phyloP scores from a whole-genome alignment of 2,113 vertebrate genomes.

The Sinocyclocheilus anophthalmus region DNA sequence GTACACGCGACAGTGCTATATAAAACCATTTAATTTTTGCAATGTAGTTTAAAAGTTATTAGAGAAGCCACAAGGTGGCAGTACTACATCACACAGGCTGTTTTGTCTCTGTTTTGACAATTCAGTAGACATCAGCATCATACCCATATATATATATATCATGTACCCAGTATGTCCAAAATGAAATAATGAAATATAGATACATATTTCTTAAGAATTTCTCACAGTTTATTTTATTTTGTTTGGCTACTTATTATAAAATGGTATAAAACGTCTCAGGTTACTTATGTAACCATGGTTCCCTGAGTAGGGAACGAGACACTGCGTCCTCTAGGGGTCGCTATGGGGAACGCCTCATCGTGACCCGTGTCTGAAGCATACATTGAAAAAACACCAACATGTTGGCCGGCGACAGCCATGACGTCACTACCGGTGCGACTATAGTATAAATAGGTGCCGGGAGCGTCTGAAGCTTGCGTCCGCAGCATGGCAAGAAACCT shows the following conservation, averaged over 20 bases:
- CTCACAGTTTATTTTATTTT: not conserved
- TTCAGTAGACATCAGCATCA: not conserved
- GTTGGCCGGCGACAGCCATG: too few species aligned
- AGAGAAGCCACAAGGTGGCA: constrained; percentile 43
- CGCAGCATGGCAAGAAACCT: too few species aligned
- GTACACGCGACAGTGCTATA: not conserved
- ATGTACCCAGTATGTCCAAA: not conserved
- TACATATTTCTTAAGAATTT: not conserved
- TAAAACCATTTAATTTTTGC: not conserved
- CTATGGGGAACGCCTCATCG: too few species aligned
- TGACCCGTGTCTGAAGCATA: too few species aligned
- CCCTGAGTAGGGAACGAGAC: too few species aligned
- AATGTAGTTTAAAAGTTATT: not conserved
- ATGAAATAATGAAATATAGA: not conserved
- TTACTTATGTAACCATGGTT: too few species aligned
- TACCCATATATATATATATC: not conserved
- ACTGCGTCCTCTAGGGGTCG: too few species aligned
- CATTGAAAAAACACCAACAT: too few species aligned
- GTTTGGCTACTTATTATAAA: not conserved
- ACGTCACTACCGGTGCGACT: too few species aligned
- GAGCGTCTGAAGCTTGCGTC: too few species aligned
- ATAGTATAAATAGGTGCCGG: too few species aligned
- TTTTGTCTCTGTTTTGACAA: not conserved
- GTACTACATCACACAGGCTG: not conserved
- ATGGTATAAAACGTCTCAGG: not conserved